Base-by-base conservation (phyloP, 2,888 invertebrate species). In the Aethes cnicana region DNA sequence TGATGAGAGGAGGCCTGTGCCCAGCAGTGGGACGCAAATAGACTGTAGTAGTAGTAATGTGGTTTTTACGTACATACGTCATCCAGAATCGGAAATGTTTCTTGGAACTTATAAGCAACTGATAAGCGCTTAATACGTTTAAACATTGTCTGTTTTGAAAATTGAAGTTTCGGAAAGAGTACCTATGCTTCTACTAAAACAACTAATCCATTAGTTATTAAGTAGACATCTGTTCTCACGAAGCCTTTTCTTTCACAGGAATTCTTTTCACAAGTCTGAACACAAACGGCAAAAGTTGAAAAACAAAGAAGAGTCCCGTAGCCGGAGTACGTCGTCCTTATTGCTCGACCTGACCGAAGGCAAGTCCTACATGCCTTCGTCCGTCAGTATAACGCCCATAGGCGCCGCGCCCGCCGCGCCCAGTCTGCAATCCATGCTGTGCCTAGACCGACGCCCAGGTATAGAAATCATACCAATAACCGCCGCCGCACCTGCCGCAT, bases 391-490 rank as follows among this genome's bases (percentile, higher is more conserved):
- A 55, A 90, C 90, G 17, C 90, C 90, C 1, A 88, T 90, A 62
- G 81, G 81, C 8, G 66, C 80, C 8, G 68, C 92, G 21, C 89
- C 93, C 4, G 92, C 92, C 33, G 91, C 93, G 92, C 93, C 2
- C n/a, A 90, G 83, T 57, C 75, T 91, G 12, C 91, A 92, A 20
- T 92, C 93, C 7, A 91, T 93, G 74, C 72, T 94, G 23, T 91
- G 92, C 52, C 77, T 94, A 33, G 94, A 95, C 61, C 90, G 94
- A 49, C 85, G 95, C 18, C 93, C 94, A 0, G 95, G 95, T 1
- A 96, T 97, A 56, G 97, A 97, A 81, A 95, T 97, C 39, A 95
- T 97, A 64, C 96, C 97, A 0, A 92, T 95, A 54, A 89, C 93
- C 1, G 90, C 94, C 8, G 83, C 92, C 5, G 81, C 93, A 0